These are phyloP conservation scores for Drosophila baimaii DNA, from an alignment of 1,140 invertebrate species.

Conservation along the genomic window DNA sequence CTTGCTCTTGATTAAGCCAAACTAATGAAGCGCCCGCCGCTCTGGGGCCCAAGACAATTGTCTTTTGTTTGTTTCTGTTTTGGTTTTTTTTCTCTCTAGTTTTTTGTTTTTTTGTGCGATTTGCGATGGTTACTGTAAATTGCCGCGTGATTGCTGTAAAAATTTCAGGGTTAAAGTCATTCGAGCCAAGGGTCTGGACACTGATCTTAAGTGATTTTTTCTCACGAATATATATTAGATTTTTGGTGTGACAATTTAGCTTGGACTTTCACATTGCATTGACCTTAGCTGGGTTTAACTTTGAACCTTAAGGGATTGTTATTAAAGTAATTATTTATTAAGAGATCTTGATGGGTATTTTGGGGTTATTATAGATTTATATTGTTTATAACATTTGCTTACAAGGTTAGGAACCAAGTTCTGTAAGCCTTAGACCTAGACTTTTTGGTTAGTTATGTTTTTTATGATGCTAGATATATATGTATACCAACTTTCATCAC, in stretches of 20 bases:
- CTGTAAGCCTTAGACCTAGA: too few relatives aligned
- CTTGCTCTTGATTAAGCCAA: slow-evolving; percentile 65
- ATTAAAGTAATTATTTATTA: neutral
- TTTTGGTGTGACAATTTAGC: neutral
- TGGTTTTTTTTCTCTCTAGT: neutral
- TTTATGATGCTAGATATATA: too few relatives aligned
- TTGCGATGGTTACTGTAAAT: slow-evolving; percentile 40
- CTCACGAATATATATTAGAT: neutral
- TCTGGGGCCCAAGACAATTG: slow-evolving; percentile 40
- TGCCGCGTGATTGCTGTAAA: slow-evolving; percentile 18
- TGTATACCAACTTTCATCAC: too few relatives aligned
- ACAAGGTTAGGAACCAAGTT: neutral
- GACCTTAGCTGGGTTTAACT: neutral
- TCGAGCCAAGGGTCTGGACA: slow-evolving; percentile 34
- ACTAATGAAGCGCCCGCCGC: slow-evolving; percentile 60
- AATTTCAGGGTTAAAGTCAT: slow-evolving; percentile 61
- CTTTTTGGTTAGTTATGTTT: too few relatives aligned
- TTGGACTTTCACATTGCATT: neutral
- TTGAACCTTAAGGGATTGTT: neutral
- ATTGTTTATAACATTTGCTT: too few relatives aligned
- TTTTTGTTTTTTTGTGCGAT: slow-evolving; percentile 12
- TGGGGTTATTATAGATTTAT: neutral
- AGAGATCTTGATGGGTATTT: neutral
- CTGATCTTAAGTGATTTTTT: neutral
- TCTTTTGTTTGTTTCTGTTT: slow-evolving; percentile 28